A percentile compares a stretch with the other conserved stretches of the same genome.
Evolutionary conservation across 2,113 vertebrate species (phyloP).

Genomic region (Cinclus cinclus): DNA sequence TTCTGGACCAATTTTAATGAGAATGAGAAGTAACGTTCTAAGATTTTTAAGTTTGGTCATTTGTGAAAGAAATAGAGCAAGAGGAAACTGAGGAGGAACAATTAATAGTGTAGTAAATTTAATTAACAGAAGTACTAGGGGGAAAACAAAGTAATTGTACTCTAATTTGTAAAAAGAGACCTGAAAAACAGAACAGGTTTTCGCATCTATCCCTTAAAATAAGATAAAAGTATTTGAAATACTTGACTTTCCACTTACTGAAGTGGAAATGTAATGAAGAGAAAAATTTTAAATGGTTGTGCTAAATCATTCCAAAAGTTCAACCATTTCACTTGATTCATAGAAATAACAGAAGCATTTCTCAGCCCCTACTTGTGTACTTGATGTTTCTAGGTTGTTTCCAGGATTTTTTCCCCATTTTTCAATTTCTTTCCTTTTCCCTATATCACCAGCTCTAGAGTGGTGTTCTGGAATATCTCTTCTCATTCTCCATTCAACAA

Average conservation of each 20-base stretch:
- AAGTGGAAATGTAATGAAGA: not conserved
- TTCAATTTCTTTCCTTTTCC: not conserved
- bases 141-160: not conserved
- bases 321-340: not conserved
- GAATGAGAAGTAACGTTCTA: not conserved
- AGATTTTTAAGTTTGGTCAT: not conserved
- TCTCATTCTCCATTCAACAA: not conserved
- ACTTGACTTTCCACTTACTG: not conserved
- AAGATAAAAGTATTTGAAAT: not conserved
- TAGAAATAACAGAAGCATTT: not conserved
- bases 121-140: not conserved
- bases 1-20: not conserved
- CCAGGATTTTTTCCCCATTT: not conserved
- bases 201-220: not conserved
- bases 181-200: not conserved
- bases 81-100: not conserved
- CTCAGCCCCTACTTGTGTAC: not conserved
- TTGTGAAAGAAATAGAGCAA: not conserved
- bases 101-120: not conserved
- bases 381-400: not conserved
- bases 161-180: not conserved
- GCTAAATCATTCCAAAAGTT: not conserved
- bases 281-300: not conserved
- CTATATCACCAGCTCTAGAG: not conserved
- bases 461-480: not conserved